phyloP scores from a whole-genome alignment of 2,888 invertebrate species.

The Linnaemya vulpina region DNA sequence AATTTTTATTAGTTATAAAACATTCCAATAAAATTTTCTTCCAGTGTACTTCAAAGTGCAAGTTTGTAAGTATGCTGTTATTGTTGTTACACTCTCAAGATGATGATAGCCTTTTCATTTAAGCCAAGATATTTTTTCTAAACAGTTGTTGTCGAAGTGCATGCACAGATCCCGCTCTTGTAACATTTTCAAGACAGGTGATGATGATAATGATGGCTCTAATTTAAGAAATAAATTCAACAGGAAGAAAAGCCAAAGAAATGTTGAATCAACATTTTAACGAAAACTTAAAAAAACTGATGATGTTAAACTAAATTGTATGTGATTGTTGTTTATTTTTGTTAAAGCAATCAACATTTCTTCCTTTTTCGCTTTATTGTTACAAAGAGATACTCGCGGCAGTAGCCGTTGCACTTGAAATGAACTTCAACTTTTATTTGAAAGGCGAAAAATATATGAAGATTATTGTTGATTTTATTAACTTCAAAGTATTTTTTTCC shows the following conservation, averaged over 20 bases:
- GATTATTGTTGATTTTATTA: conserved; percentile 59
- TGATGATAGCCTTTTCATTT: conserved; percentile 56
- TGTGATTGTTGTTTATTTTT: conserved; percentile 60
- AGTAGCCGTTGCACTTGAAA: conserved; percentile 58
- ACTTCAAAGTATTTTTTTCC: conserved; percentile 17
- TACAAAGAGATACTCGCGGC: conserved; percentile 33
- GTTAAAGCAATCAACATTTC: conserved; percentile 59
- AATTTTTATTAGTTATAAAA: no score
- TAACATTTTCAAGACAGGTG: conserved; percentile 61
- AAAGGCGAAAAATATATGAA: conserved; percentile 7
- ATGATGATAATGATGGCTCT: conserved; percentile 63
- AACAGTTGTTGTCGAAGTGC: conserved; percentile 58
- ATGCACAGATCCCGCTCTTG: conserved; percentile 47
- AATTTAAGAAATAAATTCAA: conserved; percentile 52
- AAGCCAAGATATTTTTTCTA: conserved; percentile 45
- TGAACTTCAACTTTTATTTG: conserved; percentile 10
- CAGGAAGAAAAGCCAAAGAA: conserved; percentile 44
- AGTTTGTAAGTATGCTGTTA: conserved; percentile 42
- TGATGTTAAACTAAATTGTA: conserved; percentile 63
- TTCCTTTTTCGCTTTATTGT: neutral
- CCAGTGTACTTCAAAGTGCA: conserved; percentile 39
- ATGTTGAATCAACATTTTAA: conserved; percentile 58
- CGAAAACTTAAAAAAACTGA: conserved; percentile 49
- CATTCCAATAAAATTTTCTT: neutral
- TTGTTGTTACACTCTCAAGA: conserved; percentile 44